phyloP scores from a whole-genome alignment of 2,888 invertebrate genomes.

The Neoitamus cyanurus region DNA sequence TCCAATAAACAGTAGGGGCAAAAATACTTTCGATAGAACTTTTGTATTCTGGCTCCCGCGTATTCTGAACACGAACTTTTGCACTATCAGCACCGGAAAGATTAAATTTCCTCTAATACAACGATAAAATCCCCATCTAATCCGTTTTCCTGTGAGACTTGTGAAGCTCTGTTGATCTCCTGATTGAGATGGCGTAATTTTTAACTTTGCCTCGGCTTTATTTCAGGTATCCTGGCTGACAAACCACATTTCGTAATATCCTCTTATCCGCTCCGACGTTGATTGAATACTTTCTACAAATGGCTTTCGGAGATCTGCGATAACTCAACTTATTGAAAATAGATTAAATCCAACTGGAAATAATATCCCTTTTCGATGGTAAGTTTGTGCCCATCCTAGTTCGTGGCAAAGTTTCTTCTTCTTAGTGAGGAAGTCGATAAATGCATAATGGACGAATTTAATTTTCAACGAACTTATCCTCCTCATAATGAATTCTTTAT shows the following conservation, averaged over 20 bases:
- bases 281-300: not conserved
- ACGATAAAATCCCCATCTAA: not conserved
- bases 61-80: not conserved
- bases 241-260: conserved; percentile 1
- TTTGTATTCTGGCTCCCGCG: not conserved
- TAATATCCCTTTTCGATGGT: not conserved
- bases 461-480: not conserved
- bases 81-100: conserved; percentile 1
- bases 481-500: not conserved
- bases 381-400: not conserved
- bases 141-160: not conserved
- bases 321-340: not conserved
- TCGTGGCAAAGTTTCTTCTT: not conserved
- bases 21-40: not conserved
- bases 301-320: not conserved
- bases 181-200: not conserved
- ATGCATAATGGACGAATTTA: not conserved
- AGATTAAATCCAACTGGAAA: not conserved
- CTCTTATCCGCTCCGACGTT: conserved; percentile 1
- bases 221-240: not conserved
- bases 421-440: not conserved
- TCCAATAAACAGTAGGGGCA: not conserved
- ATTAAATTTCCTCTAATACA: not conserved
- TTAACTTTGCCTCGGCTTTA: not conserved
- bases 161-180: not conserved